phyloP scores from a whole-genome alignment of 2,113 vertebrate genomes.

The Pavo muticus region DNA sequence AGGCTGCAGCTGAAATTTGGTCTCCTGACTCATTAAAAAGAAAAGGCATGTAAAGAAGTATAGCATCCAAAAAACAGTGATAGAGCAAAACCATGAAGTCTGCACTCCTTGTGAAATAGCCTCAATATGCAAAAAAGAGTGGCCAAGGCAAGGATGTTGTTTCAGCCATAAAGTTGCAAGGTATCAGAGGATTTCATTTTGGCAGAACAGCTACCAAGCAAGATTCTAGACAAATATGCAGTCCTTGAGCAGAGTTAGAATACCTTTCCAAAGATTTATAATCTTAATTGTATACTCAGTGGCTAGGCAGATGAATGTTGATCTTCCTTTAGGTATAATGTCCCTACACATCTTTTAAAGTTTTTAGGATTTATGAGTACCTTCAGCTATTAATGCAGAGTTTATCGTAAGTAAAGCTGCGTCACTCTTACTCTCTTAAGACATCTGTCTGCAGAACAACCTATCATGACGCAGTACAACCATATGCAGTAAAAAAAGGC shows the following conservation, averaged over 20 bases:
- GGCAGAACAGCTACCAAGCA: not conserved
- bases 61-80: not conserved
- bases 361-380: not conserved
- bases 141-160: not conserved
- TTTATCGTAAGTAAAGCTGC: not conserved
- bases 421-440: not conserved
- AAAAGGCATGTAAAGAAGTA: not conserved
- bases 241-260: rapidly evolving
- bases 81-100: not conserved
- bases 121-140: not conserved
- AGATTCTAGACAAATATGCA: not conserved
- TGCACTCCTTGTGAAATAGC: not conserved
- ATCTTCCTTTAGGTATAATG: not conserved
- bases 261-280: not conserved
- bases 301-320: not conserved
- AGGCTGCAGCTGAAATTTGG: not conserved
- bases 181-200: not conserved
- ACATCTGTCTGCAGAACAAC: not conserved
- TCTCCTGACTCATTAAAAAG: not conserved
- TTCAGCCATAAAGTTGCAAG: not conserved
- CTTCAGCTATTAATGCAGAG: not conserved
- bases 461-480: not conserved
- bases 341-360: not conserved
- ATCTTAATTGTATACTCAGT: not conserved
- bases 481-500: not conserved